Conservation (phyloP, 2,888 invertebrate species). For the Villa cingulata region DNA sequence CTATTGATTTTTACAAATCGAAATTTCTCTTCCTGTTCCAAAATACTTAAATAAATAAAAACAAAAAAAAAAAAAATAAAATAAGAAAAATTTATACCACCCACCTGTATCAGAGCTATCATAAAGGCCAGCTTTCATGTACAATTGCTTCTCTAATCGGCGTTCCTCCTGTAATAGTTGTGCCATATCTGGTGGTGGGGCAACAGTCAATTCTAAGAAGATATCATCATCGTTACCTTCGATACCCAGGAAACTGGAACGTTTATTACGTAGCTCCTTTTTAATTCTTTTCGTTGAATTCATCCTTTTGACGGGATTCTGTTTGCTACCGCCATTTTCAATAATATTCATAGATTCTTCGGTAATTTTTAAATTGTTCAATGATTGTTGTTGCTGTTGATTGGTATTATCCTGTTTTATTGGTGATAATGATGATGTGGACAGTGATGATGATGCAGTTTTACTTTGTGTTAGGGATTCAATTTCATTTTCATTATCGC, state of each 20-base stretch:
- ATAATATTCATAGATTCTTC: background rate
- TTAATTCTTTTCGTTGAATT: constrained; percentile 76
- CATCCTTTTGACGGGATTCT: constrained; percentile 56
- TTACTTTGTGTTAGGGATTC: too few species aligned
- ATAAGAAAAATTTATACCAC: constrained; percentile 10
- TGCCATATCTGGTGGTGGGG: constrained; percentile 66
- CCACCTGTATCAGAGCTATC: constrained; percentile 48
- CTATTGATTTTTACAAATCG: background rate
- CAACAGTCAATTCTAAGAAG: constrained; percentile 52
- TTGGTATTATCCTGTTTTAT: background rate
- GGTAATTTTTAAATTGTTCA: background rate
- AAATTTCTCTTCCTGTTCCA: too few species aligned
- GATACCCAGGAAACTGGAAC: constrained; percentile 74
- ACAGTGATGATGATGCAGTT: too few species aligned
- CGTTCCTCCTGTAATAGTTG: constrained; percentile 68
- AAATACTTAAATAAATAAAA: too few species aligned
- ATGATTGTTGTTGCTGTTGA: background rate
- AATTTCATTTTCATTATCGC: constrained; percentile 20
- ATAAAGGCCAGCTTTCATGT: constrained; percentile 56
- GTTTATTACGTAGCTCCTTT: constrained; percentile 69
- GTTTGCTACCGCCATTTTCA: background rate
- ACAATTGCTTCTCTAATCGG: constrained; percentile 60
- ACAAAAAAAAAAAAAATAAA: too few species aligned
- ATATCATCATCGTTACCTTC: constrained; percentile 60
- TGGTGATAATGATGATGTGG: background rate